A percentile compares a stretch with the other conserved stretches of the same genome.
These are phyloP conservation scores for Nematopogon swammerdamellus DNA, from an alignment of 2,888 invertebrate genomes.

Conservation along the genomic window DNA sequence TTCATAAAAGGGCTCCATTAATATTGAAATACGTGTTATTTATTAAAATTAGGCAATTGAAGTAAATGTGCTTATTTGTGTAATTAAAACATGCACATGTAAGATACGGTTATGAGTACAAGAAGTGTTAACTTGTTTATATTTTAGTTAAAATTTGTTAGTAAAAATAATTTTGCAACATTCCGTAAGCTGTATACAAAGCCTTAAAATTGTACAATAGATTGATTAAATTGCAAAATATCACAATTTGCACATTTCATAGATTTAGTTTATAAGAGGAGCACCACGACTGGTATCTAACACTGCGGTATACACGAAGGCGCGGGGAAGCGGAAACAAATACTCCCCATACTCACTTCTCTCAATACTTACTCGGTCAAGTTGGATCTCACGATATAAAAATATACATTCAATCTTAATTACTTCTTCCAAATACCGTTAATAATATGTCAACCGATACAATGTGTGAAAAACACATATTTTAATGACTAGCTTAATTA, in stretches of 20 bases:
- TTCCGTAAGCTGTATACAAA: conserved; percentile 57
- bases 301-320: not conserved
- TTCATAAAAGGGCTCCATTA: not conserved
- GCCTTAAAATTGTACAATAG: conserved; percentile 28
- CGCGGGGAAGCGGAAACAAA: not conserved
- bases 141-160: conserved; percentile 43
- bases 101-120: conserved; percentile 13
- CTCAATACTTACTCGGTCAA: not conserved
- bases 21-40: not conserved
- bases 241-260: conserved; percentile 41
- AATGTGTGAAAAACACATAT: conserved; percentile 1
- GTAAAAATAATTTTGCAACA: conserved; percentile 31
- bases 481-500: conserved; percentile 3
- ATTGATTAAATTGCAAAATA: conserved; percentile 33
- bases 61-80: conserved; percentile 3
- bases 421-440: not conserved
- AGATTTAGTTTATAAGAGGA: conserved; percentile 33
- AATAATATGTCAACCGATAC: not conserved
- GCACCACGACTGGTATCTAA: conserved; percentile 11
- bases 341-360: not conserved
- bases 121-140: conserved; percentile 26
- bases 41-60: not conserved
- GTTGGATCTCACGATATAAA: not conserved
- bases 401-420: not conserved
- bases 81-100: conserved; percentile 7